A percentile compares a stretch with the other conserved stretches of the same genome.
Evolutionary conservation across 1,140 invertebrate species (phyloP).

Genomic region (Drosophila erecta): DNA sequence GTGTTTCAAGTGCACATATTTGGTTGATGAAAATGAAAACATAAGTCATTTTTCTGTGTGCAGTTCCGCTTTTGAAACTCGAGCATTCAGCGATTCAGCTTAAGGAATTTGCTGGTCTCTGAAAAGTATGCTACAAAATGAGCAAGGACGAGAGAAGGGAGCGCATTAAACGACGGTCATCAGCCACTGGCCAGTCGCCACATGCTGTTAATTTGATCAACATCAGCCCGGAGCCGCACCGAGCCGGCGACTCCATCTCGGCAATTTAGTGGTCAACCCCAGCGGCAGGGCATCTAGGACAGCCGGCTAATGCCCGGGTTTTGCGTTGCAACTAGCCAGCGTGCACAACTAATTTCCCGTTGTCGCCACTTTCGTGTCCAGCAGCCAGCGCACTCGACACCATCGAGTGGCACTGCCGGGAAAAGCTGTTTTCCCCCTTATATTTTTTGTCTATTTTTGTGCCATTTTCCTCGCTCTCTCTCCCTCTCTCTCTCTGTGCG

Average conservation of each 20-base stretch:
- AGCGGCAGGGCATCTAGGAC: slow-evolving; percentile 41
- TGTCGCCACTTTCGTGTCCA: slow-evolving; percentile 64
- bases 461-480: slow-evolving; percentile 14
- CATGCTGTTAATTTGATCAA: slow-evolving; percentile 81
- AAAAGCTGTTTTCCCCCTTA: slow-evolving; percentile 19
- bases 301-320: slow-evolving; percentile 57
- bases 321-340: slow-evolving; percentile 55
- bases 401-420: slow-evolving; percentile 40
- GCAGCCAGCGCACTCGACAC: slow-evolving; percentile 52
- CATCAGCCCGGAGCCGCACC: slow-evolving; percentile 32
- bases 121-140: slow-evolving; percentile 63
- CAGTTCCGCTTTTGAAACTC: slow-evolving; percentile 5
- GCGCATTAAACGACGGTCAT: slow-evolving; percentile 32
- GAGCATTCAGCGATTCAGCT: slow-evolving; percentile 16
- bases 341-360: slow-evolving; percentile 77
- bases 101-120: slow-evolving; percentile 67
- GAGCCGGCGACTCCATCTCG: slow-evolving; percentile 58
- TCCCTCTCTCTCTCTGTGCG: neutral
- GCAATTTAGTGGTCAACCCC: slow-evolving; percentile 76
- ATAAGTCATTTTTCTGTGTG: neutral
- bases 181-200: slow-evolving; percentile 60
- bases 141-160: neutral
- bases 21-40: too few relatives aligned
- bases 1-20: too few relatives aligned
- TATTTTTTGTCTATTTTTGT: slow-evolving; percentile 5